Percentiles rank a stretch among this genome's conserved stretches.
These are phyloP conservation scores for Zhengitettix transpicula DNA, from an alignment of 2,888 invertebrate genomes.

Conservation along the genomic window DNA sequence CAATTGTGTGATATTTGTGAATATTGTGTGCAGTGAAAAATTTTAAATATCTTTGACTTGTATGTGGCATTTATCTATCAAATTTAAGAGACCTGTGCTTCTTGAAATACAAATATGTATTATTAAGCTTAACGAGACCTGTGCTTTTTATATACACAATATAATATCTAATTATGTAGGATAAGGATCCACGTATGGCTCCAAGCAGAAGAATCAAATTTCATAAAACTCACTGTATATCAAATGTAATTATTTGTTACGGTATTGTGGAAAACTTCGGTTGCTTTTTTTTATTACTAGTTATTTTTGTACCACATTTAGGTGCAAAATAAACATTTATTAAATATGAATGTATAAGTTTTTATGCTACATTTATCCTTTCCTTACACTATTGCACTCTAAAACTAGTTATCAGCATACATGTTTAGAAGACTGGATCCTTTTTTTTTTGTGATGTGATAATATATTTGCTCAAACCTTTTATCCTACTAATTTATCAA, in stretches of 20 bases:
- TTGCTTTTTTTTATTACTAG: slow-evolving; percentile 10
- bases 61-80: background rate
- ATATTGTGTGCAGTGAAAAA: background rate
- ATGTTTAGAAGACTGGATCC: too few species aligned
- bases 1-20: background rate
- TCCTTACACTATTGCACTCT: background rate
- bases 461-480: too few species aligned
- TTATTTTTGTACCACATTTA: slow-evolving; percentile 8
- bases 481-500: too few species aligned
- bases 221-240: background rate
- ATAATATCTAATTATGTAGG: slow-evolving; percentile 2
- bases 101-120: background rate
- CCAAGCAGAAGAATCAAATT: slow-evolving; percentile 1
- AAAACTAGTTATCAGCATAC: too few species aligned
- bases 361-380: background rate
- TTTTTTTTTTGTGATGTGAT: too few species aligned
- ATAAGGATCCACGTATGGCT: slow-evolving; percentile 1
- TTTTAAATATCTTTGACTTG: background rate
- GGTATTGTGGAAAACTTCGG: slow-evolving; percentile 11
- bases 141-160: slow-evolving; percentile 5
- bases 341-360: background rate
- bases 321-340: slow-evolving; percentile 10
- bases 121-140: slow-evolving; percentile 3
- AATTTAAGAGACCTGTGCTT: slow-evolving; percentile 1
- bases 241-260: slow-evolving; percentile 9